phyloP scores from a whole-genome alignment of 2,113 vertebrate species.

The Brachypteracias leptosomus region DNA sequence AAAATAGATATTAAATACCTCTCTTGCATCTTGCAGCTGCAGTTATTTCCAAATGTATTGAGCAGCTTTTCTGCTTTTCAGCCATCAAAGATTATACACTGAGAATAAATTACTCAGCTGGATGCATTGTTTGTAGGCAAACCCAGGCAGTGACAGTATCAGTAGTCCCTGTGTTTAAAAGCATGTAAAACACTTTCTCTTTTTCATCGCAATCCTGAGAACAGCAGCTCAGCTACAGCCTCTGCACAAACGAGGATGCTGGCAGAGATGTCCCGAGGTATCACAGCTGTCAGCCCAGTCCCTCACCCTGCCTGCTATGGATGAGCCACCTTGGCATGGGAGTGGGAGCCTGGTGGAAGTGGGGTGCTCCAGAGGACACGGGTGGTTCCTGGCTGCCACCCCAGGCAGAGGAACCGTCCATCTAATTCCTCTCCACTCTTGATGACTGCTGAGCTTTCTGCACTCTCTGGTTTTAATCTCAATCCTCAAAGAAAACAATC shows the following conservation, averaged over 20 bases:
- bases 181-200: conserved; percentile 49
- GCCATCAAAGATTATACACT: conserved; percentile 38
- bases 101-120: conserved; percentile 69
- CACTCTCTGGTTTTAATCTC: background rate
- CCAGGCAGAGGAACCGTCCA: background rate
- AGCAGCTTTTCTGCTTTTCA: conserved; percentile 48
- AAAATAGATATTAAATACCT: conserved; percentile 38
- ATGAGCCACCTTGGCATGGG: background rate
- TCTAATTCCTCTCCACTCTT: background rate
- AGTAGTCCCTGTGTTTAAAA: conserved; percentile 54
- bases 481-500: background rate
- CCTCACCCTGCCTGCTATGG: background rate
- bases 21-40: conserved; percentile 1
- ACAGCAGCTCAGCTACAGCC: background rate
- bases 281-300: background rate
- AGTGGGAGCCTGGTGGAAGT: background rate
- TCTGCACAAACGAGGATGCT: background rate
- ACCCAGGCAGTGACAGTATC: conserved; percentile 34
- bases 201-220: background rate
- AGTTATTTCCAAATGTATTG: conserved; percentile 9
- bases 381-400: background rate
- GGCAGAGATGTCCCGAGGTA: background rate
- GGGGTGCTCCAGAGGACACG: background rate
- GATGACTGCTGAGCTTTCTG: background rate
- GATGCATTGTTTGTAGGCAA: conserved; percentile 47